Base-by-base conservation (phyloP, 2,888 invertebrate species). In the Drosophila subquinaria region DNA sequence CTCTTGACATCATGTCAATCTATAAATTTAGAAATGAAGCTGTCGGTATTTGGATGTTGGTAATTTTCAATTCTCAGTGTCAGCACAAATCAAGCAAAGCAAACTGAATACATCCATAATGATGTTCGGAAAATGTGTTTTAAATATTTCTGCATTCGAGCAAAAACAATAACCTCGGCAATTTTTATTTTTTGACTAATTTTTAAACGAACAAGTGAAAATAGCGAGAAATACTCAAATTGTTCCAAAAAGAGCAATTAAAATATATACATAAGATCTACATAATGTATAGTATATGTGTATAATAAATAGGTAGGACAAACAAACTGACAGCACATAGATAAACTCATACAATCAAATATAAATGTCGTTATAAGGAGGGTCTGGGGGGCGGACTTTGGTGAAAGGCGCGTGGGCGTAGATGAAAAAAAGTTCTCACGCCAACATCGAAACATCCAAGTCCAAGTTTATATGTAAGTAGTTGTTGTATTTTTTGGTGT, bases 381-480 rank as follows among this genome's bases (percentile, higher is more conserved):
- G 63, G 53, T n/a, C 23, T 17, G 52, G 64, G 23, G 55, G 69
- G 51, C 35, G 33, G 33, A n/a, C 30, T 42, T 35, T 15, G 48
- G 35, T 45, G 43, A 53, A 60, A 45, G 87, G 69, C 81, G 89
- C 87, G 86, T 90, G 86, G 86, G 90, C 62, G 90, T 30, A 61
- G 43, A 53, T 69, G 66, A 74, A 82, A 63, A 74, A 80, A 63
- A 70, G 40, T 59, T 52, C 82, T 85, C 85, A 50, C 78, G 63
- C 56, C 68, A 64, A 67, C 61, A 45, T 20, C 45, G 56, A 57
- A 72, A 62, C 79, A 84, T 47, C 89, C 90, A 86, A 86, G 85
- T 90, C 85, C 85, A 86, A 86, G 90, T 86, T 88, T 86, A 86
- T 90, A 62, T 76, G 71, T 55, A 61, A 69, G 45, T 66, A 40